Conservation (phyloP, 2,797 vertebrate species). For the Myotis planiceps region DNA sequence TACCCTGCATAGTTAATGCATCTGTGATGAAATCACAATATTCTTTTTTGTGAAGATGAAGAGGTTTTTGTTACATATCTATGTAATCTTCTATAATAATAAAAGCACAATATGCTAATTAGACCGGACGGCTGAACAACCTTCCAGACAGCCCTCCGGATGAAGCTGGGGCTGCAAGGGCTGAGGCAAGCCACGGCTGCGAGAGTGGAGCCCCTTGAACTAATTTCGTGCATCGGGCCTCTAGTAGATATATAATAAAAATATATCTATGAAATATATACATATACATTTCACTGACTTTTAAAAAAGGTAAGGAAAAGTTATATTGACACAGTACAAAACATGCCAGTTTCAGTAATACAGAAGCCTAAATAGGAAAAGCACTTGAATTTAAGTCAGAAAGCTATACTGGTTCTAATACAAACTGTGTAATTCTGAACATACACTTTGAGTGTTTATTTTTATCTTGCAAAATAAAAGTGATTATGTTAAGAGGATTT, state of each 20-base stretch:
- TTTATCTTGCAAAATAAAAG: conserved; percentile 21
- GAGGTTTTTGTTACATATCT: background rate
- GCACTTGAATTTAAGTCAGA: background rate
- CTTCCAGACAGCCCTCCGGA: too few species aligned
- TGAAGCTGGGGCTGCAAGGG: too few species aligned
- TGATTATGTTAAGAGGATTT: background rate
- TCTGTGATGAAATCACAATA: background rate
- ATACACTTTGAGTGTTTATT: background rate
- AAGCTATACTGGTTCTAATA: background rate
- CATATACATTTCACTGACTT: background rate
- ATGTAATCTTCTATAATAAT: background rate
- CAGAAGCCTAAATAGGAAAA: background rate
- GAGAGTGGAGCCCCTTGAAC: too few species aligned
- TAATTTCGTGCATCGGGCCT: too few species aligned
- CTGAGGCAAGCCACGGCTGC: too few species aligned
- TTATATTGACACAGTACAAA: background rate
- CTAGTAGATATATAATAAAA: background rate
- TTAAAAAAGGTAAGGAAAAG: background rate
- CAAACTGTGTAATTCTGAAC: background rate
- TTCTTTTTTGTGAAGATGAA: background rate
- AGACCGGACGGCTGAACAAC: too few species aligned
- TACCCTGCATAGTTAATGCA: background rate
- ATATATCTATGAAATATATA: background rate
- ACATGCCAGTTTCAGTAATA: background rate
- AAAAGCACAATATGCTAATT: background rate